Conservation (phyloP, 2,113 vertebrate genomes). For the Microcebus lehilahytsara region DNA sequence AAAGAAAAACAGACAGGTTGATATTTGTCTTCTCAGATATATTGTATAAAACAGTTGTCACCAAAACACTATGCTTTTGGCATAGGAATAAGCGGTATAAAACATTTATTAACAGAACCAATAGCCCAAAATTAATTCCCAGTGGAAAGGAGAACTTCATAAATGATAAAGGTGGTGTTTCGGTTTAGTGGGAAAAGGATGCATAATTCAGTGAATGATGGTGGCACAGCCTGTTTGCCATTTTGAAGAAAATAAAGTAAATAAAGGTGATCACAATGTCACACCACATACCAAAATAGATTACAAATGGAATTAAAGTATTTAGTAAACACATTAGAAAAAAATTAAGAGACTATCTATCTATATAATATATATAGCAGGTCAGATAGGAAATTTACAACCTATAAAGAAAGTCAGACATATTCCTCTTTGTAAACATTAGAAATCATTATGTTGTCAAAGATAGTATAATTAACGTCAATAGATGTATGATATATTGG, state of each 20-base stretch:
- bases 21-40: not conserved
- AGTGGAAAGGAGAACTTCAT: not conserved
- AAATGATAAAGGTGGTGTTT: not conserved
- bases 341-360: not conserved
- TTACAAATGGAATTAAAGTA: not conserved
- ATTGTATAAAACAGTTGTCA: not conserved
- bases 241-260: constrained; percentile 1
- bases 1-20: not conserved
- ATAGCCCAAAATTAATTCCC: not conserved
- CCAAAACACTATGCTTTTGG: not conserved
- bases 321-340: not conserved
- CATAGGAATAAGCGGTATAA: not conserved
- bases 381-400: not conserved
- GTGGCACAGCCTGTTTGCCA: not conserved
- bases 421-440: not conserved
- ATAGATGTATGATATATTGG: not conserved
- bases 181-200: not conserved
- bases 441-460: not conserved
- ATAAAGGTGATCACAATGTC: not conserved
- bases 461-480: not conserved
- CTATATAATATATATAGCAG: not conserved
- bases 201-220: not conserved
- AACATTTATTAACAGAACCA: not conserved
- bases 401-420: not conserved
- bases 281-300: not conserved